Conservation (phyloP, 2,113 vertebrate genomes). For the Geococcyx californianus region DNA sequence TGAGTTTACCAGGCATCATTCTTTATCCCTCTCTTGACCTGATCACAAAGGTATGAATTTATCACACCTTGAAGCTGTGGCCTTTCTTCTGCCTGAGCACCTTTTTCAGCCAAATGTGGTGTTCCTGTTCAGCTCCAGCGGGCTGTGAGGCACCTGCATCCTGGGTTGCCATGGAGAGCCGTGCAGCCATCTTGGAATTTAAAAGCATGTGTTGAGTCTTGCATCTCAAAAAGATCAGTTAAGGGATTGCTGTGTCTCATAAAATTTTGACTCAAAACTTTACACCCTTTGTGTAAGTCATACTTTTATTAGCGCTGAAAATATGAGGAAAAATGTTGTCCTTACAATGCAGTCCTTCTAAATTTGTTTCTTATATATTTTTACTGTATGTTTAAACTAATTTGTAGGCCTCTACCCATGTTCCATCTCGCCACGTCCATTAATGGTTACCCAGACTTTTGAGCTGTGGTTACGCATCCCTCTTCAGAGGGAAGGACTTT, state of each 20-base stretch:
- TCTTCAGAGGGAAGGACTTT: neutral
- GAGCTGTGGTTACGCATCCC: neutral
- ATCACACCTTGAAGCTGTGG: neutral
- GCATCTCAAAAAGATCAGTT: neutral
- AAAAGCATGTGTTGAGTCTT: neutral
- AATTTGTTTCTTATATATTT: neutral
- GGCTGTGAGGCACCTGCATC: neutral
- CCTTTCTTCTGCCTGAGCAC: neutral
- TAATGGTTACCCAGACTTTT: neutral
- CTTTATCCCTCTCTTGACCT: neutral
- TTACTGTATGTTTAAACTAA: neutral
- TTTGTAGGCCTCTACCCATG: neutral
- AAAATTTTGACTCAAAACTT: neutral
- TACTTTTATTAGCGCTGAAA: neutral
- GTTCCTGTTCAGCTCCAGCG: neutral
- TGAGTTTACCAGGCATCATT: neutral
- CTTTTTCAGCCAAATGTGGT: neutral
- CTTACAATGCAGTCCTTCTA: neutral
- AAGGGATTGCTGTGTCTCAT: neutral
- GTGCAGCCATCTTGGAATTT: neutral
- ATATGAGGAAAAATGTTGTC: neutral
- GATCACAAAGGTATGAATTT: neutral
- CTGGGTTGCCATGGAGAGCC: slow-evolving; percentile 34
- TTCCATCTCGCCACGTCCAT: neutral
- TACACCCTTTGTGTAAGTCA: neutral